Percentiles rank a stretch among this genome's conserved stretches.
Evolutionary conservation across 2,888 invertebrate genomes (phyloP).

Genomic region (Plebejus argus): DNA sequence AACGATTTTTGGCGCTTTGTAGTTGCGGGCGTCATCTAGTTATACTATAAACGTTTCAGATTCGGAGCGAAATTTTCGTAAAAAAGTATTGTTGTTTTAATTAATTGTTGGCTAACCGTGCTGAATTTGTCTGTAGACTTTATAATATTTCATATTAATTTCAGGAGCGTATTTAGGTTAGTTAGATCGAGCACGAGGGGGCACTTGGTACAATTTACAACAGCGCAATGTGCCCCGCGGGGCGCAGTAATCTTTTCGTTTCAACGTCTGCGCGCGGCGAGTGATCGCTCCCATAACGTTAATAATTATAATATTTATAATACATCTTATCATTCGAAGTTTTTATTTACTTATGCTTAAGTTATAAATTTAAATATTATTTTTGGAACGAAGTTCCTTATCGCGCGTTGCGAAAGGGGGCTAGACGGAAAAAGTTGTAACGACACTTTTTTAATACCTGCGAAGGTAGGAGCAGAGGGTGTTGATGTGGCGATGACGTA

Average conservation of each 20-base stretch:
- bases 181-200: not conserved
- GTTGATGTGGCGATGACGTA: no score
- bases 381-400: no score
- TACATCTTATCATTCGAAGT: not conserved
- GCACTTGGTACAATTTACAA: conserved; percentile 4
- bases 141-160: not conserved
- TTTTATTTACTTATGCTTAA: not conserved
- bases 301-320: not conserved
- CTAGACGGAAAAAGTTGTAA: no score
- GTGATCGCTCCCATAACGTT: not conserved
- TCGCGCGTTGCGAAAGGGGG: no score
- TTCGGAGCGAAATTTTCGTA: no score
- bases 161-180: conserved; percentile 14
- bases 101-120: not conserved
- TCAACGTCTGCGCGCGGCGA: conserved; percentile 3
- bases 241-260: conserved; percentile 10
- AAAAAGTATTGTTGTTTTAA: no score
- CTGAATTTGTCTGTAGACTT: not conserved
- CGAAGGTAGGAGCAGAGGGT: no score
- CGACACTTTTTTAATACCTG: no score
- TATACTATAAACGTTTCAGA: no score
- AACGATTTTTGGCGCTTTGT: no score
- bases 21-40: no score
- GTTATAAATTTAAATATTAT: not conserved
- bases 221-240: not conserved